Conservation (phyloP, 2,797 vertebrate species). For the Parauchenoglanis punctatus region DNA sequence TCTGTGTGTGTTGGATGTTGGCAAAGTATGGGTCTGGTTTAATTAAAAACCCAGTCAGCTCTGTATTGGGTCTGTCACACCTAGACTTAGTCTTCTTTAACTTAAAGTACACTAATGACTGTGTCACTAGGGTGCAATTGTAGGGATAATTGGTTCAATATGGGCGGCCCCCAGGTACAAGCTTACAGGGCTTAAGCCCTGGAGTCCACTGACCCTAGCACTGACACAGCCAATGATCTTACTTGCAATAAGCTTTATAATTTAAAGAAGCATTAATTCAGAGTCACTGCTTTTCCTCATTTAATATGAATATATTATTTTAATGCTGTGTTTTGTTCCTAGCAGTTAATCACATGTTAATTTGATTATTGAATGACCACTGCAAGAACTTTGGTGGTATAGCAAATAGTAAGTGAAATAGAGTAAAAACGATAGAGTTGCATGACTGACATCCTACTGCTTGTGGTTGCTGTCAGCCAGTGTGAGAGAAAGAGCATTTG, state of each 20-base stretch:
- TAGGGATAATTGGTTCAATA: slow-evolving; percentile 17
- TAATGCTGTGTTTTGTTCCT: background rate
- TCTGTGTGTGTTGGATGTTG: slow-evolving; percentile 5
- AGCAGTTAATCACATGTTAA: background rate
- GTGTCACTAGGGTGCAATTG: slow-evolving; percentile 5
- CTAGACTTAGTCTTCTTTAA: background rate
- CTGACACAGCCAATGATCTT: background rate
- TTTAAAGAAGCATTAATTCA: background rate
- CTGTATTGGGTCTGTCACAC: slow-evolving; percentile 14
- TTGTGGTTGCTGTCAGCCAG: background rate
- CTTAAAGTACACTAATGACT: background rate
- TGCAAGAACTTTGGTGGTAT: background rate
- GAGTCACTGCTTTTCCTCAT: background rate
- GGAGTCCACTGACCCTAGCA: background rate
- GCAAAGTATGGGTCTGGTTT: background rate
- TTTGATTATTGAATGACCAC: background rate
- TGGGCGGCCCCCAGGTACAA: background rate
- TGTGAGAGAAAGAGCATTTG: background rate
- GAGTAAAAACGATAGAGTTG: background rate
- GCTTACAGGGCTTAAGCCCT: slow-evolving; percentile 7
- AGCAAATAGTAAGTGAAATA: background rate
- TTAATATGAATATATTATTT: background rate
- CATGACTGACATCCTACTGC: background rate
- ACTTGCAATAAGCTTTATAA: background rate
- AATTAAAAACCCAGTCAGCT: slow-evolving; percentile 15